These are phyloP conservation scores for Podarcis muralis DNA, from an alignment of 2,113 vertebrate genomes.

Conservation along the genomic window DNA sequence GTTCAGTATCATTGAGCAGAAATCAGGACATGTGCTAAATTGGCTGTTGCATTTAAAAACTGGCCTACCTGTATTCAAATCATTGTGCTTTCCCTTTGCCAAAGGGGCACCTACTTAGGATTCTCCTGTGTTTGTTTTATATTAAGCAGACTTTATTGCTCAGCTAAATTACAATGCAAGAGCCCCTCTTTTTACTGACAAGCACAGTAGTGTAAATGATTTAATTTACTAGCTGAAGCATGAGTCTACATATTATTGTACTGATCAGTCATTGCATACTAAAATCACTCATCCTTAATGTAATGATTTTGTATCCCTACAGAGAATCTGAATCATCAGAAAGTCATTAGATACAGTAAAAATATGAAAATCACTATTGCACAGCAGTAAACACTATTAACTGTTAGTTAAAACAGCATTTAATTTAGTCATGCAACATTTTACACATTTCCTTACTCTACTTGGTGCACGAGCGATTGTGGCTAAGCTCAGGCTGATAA, in stretches of 20 bases:
- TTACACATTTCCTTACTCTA: constrained; percentile 80
- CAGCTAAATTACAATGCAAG: constrained; percentile 25
- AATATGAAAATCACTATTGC: constrained; percentile 88
- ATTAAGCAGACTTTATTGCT: constrained; percentile 70
- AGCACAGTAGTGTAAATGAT: constrained; percentile 78
- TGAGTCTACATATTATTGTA: constrained; percentile 81
- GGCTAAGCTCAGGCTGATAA: background rate
- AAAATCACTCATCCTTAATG: constrained; percentile 89
- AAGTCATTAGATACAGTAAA: constrained; percentile 90
- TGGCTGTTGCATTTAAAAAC: background rate
- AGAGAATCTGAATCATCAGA: constrained; percentile 87
- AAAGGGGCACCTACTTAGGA: constrained; percentile 61
- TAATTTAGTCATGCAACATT: constrained; percentile 83
- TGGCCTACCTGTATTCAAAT: background rate
- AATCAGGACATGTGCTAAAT: too few relatives aligned
- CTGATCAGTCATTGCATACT: constrained; percentile 84
- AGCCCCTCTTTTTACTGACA: constrained; percentile 71
- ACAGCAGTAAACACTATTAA: constrained; percentile 89
- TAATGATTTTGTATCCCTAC: constrained; percentile 87
- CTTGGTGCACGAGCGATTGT: constrained; percentile 77
- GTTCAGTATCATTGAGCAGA: background rate
- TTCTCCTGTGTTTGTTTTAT: constrained; percentile 65
- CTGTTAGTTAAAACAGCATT: constrained; percentile 89
- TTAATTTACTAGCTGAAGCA: constrained; percentile 81
- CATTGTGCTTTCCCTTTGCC: constrained; percentile 21